These are phyloP conservation scores for Nesoenas mayeri DNA, from an alignment of 2,113 vertebrate species.

Conservation along the genomic window DNA sequence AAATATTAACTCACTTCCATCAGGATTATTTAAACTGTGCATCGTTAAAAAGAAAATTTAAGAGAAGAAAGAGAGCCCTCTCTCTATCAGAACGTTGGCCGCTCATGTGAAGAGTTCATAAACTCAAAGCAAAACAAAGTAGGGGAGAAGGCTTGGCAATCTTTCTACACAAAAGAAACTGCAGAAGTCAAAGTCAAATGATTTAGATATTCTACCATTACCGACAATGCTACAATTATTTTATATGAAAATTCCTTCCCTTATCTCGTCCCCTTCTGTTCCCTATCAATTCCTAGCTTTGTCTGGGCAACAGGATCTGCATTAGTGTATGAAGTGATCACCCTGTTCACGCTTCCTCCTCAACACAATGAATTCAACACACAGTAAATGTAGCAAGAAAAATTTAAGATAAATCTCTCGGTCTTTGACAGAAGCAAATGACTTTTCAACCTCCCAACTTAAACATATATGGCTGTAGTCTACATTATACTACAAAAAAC, in stretches of 20 bases:
- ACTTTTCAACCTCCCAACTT: background rate
- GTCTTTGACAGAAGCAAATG: background rate
- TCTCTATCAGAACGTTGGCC: background rate
- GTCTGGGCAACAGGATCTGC: accelerated
- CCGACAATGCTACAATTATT: background rate
- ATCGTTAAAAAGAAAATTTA: background rate
- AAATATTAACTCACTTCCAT: background rate
- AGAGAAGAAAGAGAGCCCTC: background rate
- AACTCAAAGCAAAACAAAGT: background rate
- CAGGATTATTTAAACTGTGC: background rate
- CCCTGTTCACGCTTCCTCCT: background rate
- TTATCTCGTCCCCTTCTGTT: background rate
- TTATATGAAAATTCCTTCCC: background rate
- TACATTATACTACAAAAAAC: background rate
- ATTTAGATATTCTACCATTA: background rate
- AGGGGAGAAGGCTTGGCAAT: background rate
- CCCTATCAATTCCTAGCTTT: background rate
- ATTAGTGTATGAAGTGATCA: background rate
- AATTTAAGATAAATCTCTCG: background rate
- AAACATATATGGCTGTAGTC: background rate
- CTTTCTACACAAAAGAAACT: background rate
- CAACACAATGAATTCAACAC: background rate
- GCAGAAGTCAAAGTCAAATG: background rate
- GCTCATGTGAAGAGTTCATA: background rate
- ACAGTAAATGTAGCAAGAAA: accelerated